These are phyloP conservation scores for Resseliella maxima DNA, from an alignment of 2,888 invertebrate species.

Conservation along the genomic window DNA sequence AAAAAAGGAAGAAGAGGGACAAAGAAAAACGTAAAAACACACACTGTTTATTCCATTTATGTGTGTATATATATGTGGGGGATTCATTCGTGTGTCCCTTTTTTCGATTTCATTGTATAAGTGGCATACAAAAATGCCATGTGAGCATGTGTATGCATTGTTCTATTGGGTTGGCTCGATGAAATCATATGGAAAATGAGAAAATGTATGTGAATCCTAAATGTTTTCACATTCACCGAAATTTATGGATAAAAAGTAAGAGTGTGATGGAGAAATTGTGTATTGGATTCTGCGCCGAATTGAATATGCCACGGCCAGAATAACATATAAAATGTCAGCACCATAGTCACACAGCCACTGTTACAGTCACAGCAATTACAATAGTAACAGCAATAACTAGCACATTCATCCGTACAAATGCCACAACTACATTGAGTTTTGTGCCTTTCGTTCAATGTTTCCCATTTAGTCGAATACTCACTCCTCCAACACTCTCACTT, in stretches of 20 bases:
- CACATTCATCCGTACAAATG: neutral
- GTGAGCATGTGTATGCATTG: constrained; percentile 16
- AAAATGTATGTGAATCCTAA: constrained; percentile 51
- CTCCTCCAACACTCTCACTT: no score
- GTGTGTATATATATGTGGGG: neutral
- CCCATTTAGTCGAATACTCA: no score
- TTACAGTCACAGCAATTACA: neutral
- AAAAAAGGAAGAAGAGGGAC: no score
- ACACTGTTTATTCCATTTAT: neutral
- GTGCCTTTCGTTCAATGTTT: no score
- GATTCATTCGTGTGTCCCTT: neutral
- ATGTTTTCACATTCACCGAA: constrained; percentile 22
- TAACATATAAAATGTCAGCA: neutral
- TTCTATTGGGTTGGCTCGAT: neutral
- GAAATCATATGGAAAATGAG: constrained; percentile 49
- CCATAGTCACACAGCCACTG: neutral
- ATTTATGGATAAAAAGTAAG: constrained; percentile 50
- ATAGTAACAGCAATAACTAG: neutral
- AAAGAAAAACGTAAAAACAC: no score
- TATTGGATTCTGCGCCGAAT: constrained; percentile 39
- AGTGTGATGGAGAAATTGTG: constrained; percentile 39
- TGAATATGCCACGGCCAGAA: neutral
- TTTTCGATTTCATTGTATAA: neutral
- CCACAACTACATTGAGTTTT: no score
- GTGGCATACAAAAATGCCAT: neutral